Evolutionary conservation across 1,140 invertebrate species (phyloP).

Genomic region (Drosophila eugracilis): DNA sequence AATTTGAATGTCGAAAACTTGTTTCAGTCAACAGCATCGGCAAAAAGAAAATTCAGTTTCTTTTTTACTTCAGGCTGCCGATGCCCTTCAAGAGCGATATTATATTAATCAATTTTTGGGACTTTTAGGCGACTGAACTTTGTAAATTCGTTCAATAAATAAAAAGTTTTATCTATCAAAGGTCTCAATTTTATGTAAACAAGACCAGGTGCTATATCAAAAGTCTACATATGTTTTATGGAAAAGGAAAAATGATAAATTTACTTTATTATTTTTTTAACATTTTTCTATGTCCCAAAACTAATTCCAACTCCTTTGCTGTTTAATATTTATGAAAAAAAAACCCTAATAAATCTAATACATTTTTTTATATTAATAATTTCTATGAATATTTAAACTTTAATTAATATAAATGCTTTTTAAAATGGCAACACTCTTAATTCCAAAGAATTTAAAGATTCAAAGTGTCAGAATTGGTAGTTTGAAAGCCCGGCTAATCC

Average conservation of each 20-base stretch:
- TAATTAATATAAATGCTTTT: conserved; percentile 2
- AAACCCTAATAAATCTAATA: background rate
- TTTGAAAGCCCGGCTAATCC: conserved; percentile 14
- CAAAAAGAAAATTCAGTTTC: conserved; percentile 37
- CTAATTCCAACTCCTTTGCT: no score
- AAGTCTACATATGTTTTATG: no score
- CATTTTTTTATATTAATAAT: background rate
- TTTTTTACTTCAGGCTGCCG: conserved; percentile 24
- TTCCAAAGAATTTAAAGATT: background rate
- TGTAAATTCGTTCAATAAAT: no score
- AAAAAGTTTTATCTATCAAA: no score
- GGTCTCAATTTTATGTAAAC: no score
- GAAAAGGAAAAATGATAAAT: no score
- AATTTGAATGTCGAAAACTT: conserved; percentile 69
- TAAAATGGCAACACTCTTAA: background rate
- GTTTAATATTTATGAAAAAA: background rate
- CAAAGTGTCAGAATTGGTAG: background rate
- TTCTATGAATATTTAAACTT: background rate
- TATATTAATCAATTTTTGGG: background rate
- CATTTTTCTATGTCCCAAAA: no score
- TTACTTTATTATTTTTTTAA: no score
- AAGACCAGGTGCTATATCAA: no score
- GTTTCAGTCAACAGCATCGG: conserved; percentile 47
- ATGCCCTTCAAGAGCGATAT: conserved; percentile 28
- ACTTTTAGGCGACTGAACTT: no score